Percentiles rank a stretch among this genome's conserved stretches.
These are phyloP conservation scores for Athetis lepigone DNA, from an alignment of 2,888 invertebrate genomes.

Conservation along the genomic window DNA sequence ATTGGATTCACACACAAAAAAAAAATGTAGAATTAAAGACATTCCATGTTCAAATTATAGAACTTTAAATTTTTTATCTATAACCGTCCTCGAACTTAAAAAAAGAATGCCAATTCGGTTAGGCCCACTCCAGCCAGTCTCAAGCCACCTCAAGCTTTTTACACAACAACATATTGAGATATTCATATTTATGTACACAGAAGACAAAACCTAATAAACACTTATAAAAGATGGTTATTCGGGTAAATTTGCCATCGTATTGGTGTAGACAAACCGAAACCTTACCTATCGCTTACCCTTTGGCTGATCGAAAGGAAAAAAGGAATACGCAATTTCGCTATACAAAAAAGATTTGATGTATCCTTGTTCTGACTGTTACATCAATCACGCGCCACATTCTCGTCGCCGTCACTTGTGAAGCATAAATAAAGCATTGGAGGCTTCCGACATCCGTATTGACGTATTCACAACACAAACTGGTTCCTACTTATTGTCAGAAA, in stretches of 20 bases:
- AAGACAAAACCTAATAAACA: not conserved
- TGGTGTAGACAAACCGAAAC: conserved; percentile 31
- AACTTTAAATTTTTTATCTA: no score
- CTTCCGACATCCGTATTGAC: conserved; percentile 82
- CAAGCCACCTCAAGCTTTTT: no score
- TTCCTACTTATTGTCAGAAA: conserved; percentile 77
- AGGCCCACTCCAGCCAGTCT: no score
- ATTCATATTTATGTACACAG: no score
- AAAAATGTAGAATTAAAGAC: no score
- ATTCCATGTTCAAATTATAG: no score
- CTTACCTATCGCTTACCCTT: conserved; percentile 59
- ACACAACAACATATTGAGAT: no score
- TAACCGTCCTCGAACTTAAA: no score
- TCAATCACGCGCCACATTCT: conserved; percentile 82
- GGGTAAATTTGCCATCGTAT: conserved; percentile 23
- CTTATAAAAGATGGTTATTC: conserved; percentile 3
- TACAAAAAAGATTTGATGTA: conserved; percentile 80
- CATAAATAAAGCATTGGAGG: conserved; percentile 83
- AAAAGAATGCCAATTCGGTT: no score
- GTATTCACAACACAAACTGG: conserved; percentile 80
- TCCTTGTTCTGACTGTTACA: conserved; percentile 78
- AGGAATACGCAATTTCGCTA: conserved; percentile 69
- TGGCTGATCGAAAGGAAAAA: conserved; percentile 63
- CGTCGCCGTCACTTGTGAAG: conserved; percentile 78
- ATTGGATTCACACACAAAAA: no score